Base-by-base conservation (phyloP, 2,888 invertebrate species). In the Acanthopleura granulata region DNA sequence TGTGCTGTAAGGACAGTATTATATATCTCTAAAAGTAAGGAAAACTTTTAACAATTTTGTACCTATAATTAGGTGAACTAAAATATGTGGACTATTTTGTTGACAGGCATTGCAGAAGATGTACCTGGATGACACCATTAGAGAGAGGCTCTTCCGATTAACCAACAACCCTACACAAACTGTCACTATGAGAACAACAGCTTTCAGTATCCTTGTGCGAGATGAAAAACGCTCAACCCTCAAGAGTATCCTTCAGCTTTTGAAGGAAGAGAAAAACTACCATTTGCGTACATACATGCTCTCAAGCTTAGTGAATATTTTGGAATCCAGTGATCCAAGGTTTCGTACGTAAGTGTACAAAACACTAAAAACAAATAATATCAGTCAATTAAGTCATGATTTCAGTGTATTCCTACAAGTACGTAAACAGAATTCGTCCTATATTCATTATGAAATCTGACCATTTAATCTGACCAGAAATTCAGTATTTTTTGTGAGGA, bases 61-160 rank as follows among this genome's bases (percentile, higher is more conserved):
- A 40, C 40, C 9, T 40, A 9, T 40, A 40, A 40, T 40, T 9
- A 40, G 40, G 40, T 40, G 9, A 40, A 40, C 9, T 40, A 40
- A 6, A 40, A 9, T 6, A 40, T 40, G 9, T 40, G 9, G 40
- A 40, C 9, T 6, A 40, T 40, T 9, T 57, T 57, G 57, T n/a
- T n/a, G 1, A 18, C 71, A 71, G 71, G 71, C 71, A 4, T n/a
- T 71, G 9, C 71, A 71, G 27, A 71, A 71, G 71, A 71, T 71
- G 71, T 15, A 71, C 22, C n/a, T 71, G 71, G 49, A 49, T 71
- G 40, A 40, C 50, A n/a, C 1, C 49, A 40, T 49, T 22, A 16
- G 71, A 27, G 49, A 49, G 14, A 40, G 15, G 16, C 40, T 71
- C 18, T 71, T 40, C 49, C 29, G 30, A 3, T 9, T 71, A 9